A percentile compares a stretch with the other conserved stretches of the same genome.
Evolutionary conservation across 2,113 vertebrate genomes (phyloP).

Genomic region (Sardina pilchardus): DNA sequence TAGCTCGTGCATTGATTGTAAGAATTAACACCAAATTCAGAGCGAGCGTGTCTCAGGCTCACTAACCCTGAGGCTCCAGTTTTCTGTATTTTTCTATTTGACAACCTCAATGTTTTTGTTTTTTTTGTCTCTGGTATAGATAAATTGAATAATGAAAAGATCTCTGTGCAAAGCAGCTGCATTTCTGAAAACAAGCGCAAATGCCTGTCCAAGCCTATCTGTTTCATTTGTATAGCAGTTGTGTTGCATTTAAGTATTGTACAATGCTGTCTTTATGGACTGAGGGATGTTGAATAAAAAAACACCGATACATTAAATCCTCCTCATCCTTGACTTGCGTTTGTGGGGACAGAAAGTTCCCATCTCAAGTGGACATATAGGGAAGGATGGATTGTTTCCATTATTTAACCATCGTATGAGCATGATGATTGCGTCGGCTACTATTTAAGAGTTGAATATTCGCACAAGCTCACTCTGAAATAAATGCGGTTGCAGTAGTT

Average conservation of each 20-base stretch:
- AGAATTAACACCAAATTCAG: not conserved
- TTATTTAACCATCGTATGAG: no score
- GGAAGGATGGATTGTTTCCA: no score
- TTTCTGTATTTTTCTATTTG: conserved; percentile 22
- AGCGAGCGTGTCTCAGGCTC: not conserved
- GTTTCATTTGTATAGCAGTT: conserved; percentile 22
- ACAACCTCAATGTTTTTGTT: conserved; percentile 16
- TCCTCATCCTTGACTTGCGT: conserved; percentile 6
- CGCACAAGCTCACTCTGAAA: no score
- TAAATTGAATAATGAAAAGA: conserved; percentile 29
- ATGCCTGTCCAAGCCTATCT: conserved; percentile 28
- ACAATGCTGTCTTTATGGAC: conserved; percentile 18
- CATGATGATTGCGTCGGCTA: no score
- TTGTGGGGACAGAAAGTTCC: not conserved
- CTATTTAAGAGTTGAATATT: no score
- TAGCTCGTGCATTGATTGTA: not conserved
- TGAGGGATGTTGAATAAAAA: conserved; percentile 20
- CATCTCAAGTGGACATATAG: not conserved
- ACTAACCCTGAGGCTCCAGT: not conserved
- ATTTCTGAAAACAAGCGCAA: not conserved
- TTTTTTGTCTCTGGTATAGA: conserved; percentile 21
- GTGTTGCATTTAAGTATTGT: conserved; percentile 18
- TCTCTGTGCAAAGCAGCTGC: conserved; percentile 33
- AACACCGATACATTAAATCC: conserved; percentile 1
- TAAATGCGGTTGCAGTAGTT: no score